Conservation (phyloP, 1,140 invertebrate genomes). For the Augochlora pura region DNA sequence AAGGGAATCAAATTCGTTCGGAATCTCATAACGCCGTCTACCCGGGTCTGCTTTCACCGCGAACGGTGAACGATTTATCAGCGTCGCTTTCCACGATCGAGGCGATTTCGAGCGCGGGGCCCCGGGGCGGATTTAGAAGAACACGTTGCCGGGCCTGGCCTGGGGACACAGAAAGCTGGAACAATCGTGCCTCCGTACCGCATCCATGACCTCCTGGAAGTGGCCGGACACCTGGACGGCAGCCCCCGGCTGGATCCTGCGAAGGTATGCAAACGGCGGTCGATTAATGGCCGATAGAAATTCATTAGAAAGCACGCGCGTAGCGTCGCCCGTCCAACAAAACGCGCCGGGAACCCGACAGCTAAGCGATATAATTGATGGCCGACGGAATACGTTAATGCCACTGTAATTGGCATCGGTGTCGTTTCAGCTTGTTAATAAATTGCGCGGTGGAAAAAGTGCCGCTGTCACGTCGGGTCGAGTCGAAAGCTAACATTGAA, state of each 20-base stretch:
- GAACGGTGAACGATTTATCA: slow-evolving; percentile 17
- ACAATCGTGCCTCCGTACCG: slow-evolving; percentile 82
- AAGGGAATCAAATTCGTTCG: neutral
- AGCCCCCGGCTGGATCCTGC: slow-evolving; percentile 81
- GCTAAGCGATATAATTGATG: neutral
- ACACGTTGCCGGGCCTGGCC: slow-evolving; percentile 66
- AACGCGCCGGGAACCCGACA: too few relatives aligned
- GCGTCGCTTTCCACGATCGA: slow-evolving; percentile 11
- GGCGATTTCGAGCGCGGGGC: neutral
- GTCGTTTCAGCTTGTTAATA: neutral
- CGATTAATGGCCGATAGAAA: slow-evolving; percentile 29
- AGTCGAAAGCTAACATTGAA: slow-evolving; percentile 9
- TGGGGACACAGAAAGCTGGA: slow-evolving; percentile 81
- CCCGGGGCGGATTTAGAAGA: slow-evolving; percentile 49
- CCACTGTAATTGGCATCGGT: neutral
- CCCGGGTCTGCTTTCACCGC: slow-evolving; percentile 29
- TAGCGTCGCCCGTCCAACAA: neutral
- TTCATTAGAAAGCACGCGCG: slow-evolving; percentile 1
- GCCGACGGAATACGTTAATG: neutral
- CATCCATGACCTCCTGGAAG: slow-evolving; percentile 83
- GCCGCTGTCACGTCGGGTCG: neutral
- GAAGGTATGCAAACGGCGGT: slow-evolving; percentile 55
- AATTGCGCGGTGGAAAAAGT: neutral
- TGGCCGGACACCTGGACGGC: slow-evolving; percentile 80
- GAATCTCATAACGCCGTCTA: neutral